phyloP scores from a whole-genome alignment of 64 coral and sea anemone genomes.

The Catalaphyllia jardinei region DNA sequence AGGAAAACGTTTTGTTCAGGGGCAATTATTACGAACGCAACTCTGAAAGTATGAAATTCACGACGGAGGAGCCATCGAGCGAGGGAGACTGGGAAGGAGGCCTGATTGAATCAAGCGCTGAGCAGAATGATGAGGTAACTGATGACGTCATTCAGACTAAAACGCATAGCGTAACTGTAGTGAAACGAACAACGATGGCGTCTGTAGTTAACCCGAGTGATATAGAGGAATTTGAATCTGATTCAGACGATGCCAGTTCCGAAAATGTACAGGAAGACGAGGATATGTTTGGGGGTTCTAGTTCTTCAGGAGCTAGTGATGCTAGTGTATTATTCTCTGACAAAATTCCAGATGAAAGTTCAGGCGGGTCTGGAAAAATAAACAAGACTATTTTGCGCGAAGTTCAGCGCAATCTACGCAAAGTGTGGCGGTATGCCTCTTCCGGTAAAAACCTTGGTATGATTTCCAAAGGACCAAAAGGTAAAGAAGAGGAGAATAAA shows the following conservation, averaged over 20 bases:
- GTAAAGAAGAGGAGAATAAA: conserved; percentile 17
- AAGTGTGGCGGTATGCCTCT: conserved; percentile 31
- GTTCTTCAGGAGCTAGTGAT: neutral
- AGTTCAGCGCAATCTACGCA: conserved; percentile 25
- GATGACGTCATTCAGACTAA: conserved; percentile 25
- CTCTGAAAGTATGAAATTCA: conserved; percentile 31
- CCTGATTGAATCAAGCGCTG: neutral
- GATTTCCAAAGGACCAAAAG: conserved; percentile 25
- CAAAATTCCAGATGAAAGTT: neutral
- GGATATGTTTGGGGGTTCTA: neutral
- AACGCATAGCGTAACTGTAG: neutral
- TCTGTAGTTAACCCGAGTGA: conserved; percentile 7
- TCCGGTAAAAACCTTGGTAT: conserved; percentile 3
- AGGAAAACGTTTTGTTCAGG: neutral
- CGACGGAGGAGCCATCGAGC: neutral
- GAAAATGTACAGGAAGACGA: neutral
- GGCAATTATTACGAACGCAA: conserved; percentile 26
- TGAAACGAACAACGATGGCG: conserved; percentile 26
- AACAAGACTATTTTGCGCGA: conserved; percentile 30
- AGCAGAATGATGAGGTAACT: conserved; percentile 26
- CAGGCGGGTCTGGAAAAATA: neutral
- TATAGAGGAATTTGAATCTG: conserved; percentile 15
- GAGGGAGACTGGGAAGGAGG: conserved; percentile 22
- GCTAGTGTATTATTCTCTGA: neutral
- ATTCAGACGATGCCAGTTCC: neutral